phyloP scores from a whole-genome alignment of 2,113 vertebrate species.

The Tragulus kanchil region DNA sequence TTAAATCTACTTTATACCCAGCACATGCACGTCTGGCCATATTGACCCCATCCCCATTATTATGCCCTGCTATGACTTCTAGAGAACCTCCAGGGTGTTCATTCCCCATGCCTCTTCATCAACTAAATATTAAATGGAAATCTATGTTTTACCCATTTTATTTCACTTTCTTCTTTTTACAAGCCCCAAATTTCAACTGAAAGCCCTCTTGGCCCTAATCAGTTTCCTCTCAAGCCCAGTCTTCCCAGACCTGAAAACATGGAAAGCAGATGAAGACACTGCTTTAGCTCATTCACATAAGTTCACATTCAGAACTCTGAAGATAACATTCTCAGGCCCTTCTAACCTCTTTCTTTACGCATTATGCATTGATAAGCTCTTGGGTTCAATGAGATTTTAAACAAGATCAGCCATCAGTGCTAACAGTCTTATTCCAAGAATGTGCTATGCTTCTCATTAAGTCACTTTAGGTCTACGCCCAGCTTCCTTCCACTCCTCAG shows the following conservation, averaged over 20 bases:
- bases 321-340: background rate
- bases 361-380: background rate
- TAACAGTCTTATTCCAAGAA: background rate
- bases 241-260: background rate
- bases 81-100: background rate
- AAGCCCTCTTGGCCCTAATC: background rate
- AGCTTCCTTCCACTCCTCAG: background rate
- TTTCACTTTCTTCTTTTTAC: constrained; percentile 36
- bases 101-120: background rate
- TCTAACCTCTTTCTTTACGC: background rate
- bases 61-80: background rate
- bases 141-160: constrained; percentile 20
- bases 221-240: background rate
- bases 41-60: background rate
- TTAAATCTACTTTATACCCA: background rate
- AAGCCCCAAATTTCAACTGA: background rate
- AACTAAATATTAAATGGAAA: constrained; percentile 1
- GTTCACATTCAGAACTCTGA: background rate
- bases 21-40: background rate
- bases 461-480: background rate
- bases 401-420: background rate
- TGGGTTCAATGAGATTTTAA: background rate
- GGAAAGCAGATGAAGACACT: background rate
- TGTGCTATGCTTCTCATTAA: background rate
- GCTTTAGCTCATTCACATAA: background rate